These are phyloP conservation scores for Harpagus bidentatus DNA, from an alignment of 2,113 vertebrate species.

Conservation along the genomic window DNA sequence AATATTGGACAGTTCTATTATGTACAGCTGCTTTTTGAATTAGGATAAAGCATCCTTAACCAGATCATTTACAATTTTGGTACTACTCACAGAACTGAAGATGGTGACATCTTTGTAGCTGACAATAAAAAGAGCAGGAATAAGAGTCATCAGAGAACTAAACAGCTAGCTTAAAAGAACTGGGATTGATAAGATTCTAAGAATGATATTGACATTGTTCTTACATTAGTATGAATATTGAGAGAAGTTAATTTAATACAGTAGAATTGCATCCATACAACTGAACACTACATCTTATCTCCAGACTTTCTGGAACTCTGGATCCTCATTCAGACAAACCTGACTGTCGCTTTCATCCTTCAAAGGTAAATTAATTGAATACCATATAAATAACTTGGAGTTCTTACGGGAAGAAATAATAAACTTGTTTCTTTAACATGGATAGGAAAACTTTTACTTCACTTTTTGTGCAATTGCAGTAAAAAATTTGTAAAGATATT, in stretches of 20 bases:
- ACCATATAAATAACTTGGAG: neutral
- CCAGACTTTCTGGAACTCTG: constrained; percentile 37
- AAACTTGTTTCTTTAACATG: neutral
- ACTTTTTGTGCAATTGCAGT: neutral
- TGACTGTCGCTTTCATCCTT: neutral
- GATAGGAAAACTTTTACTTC: neutral
- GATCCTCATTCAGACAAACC: neutral
- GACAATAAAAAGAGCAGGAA: neutral
- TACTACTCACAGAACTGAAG: neutral
- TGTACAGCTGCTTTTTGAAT: neutral
- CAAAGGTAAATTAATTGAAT: constrained; percentile 24
- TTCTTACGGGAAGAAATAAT: constrained; percentile 16
- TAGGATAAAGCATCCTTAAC: neutral
- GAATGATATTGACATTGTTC: neutral
- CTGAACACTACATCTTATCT: constrained; percentile 5
- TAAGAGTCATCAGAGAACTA: neutral
- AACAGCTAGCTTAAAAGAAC: neutral
- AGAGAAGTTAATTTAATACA: constrained; percentile 24
- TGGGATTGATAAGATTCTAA: neutral
- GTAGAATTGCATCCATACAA: neutral
- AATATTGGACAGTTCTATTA: neutral
- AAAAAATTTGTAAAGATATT: neutral
- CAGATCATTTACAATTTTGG: neutral
- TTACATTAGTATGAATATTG: neutral
- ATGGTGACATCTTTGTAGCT: neutral